These are phyloP conservation scores for Semnornis frantzii DNA, from an alignment of 2,113 vertebrate species.

Conservation along the genomic window DNA sequence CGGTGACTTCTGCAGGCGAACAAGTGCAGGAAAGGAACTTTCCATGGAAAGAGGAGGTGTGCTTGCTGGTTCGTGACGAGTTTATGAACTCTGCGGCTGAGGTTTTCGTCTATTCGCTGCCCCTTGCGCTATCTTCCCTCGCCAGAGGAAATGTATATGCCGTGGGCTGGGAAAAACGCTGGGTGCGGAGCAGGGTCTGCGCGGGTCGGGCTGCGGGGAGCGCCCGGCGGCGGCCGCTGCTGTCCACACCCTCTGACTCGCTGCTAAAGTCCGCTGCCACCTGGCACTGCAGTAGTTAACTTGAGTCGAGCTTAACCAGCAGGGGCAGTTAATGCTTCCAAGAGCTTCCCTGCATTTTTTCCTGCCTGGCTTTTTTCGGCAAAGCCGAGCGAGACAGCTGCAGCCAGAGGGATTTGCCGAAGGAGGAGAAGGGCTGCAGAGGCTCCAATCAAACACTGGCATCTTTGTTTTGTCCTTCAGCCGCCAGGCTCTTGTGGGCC, in stretches of 20 bases:
- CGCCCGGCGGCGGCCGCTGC: neutral
- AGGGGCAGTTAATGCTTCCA: slow-evolving; percentile 1
- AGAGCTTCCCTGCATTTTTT: slow-evolving; percentile 40
- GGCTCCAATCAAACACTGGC: slow-evolving; percentile 26
- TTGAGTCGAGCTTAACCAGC: neutral
- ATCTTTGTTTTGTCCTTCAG: slow-evolving; percentile 31
- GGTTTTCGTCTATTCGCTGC: neutral
- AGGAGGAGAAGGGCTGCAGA: neutral
- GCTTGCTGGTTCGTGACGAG: neutral
- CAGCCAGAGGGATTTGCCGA: neutral
- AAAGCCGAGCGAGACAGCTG: slow-evolving; percentile 11
- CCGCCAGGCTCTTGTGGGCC: neutral
- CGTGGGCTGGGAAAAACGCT: neutral
- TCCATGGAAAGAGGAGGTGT: neutral
- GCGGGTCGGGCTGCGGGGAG: neutral
- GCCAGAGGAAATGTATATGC: neutral
- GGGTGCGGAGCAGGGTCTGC: neutral
- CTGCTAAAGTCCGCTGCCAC: neutral
- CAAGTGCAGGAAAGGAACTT: neutral
- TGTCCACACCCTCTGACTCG: neutral
- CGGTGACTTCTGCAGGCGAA: neutral
- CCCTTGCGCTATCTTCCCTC: neutral
- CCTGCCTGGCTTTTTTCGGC: neutral
- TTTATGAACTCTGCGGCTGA: neutral
- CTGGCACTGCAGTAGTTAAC: neutral